Evolutionary conservation across 2,888 invertebrate species (phyloP).

Genomic region (Drosophila mayaguana): DNA sequence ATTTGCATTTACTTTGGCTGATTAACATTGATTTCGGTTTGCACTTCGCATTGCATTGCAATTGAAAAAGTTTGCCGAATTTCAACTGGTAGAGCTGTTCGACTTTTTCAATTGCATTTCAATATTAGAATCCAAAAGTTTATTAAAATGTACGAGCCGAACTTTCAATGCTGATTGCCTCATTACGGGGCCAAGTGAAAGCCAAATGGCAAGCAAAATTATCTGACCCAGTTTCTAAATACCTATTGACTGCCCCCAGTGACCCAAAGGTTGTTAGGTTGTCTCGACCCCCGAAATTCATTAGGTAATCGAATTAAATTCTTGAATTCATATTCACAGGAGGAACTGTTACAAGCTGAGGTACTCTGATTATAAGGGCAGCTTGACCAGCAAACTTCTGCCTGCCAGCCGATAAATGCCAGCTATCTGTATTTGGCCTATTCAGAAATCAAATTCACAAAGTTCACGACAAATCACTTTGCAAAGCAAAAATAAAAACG

Average conservation of each 20-base stretch:
- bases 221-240: constrained; percentile 61
- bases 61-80: constrained; percentile 64
- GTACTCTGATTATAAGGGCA: not conserved
- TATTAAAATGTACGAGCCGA: constrained; percentile 45
- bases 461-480: constrained; percentile 77
- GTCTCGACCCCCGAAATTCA: not conserved
- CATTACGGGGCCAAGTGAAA: constrained; percentile 29
- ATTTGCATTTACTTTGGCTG: constrained; percentile 28
- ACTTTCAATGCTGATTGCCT: constrained; percentile 55
- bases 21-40: constrained; percentile 42
- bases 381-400: constrained; percentile 39
- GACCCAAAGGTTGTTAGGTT: no score
- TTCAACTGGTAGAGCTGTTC: constrained; percentile 39
- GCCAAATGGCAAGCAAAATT: constrained; percentile 55
- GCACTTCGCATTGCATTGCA: constrained; percentile 43
- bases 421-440: constrained; percentile 27
- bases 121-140: constrained; percentile 55
- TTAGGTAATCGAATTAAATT: not conserved
- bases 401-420: not conserved
- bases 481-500: constrained; percentile 51
- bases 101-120: constrained; percentile 40
- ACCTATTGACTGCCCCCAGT: constrained; percentile 1
- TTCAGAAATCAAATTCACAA: constrained; percentile 68
- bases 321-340: not conserved
- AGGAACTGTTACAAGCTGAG: not conserved